Evolutionary conservation across 2,888 invertebrate genomes (phyloP).

Genomic region (Zeuzera pyrina): DNA sequence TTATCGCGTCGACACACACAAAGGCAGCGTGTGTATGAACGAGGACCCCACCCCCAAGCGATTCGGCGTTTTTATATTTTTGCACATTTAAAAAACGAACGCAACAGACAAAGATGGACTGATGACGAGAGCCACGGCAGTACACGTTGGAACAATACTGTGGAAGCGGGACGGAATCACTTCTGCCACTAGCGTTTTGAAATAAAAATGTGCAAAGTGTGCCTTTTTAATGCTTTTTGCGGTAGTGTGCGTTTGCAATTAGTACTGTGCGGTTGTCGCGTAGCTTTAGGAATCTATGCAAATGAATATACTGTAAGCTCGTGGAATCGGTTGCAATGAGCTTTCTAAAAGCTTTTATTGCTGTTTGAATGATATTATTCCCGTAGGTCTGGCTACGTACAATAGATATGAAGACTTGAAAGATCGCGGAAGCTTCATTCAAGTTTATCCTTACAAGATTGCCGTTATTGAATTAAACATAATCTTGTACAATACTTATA

Average conservation of each 20-base stretch:
- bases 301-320: constrained; percentile 33
- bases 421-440: constrained; percentile 49
- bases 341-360: constrained; percentile 44
- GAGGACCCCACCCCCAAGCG: constrained; percentile 50
- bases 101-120: constrained; percentile 70
- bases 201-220: constrained; percentile 71
- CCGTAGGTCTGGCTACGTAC: no score
- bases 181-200: constrained; percentile 60
- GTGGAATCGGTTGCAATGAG: constrained; percentile 21
- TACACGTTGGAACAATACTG: constrained; percentile 47
- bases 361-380: constrained; percentile 32
- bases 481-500: constrained; percentile 4
- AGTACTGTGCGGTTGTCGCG: constrained; percentile 64
- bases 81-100: constrained; percentile 68
- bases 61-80: constrained; percentile 71
- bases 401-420: constrained; percentile 14
- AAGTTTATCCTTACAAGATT: constrained; percentile 40
- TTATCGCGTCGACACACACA: constrained; percentile 57
- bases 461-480: constrained; percentile 25
- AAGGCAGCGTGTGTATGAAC: constrained; percentile 38
- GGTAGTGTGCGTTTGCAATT: constrained; percentile 72
- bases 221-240: constrained; percentile 70
- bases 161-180: constrained; percentile 56
- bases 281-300: constrained; percentile 55
- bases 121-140: constrained; percentile 52